Percentiles rank a stretch among this genome's conserved stretches.
Evolutionary conservation across 2,888 invertebrate species (phyloP).

Genomic region (Scaptomyza caliginosa): DNA sequence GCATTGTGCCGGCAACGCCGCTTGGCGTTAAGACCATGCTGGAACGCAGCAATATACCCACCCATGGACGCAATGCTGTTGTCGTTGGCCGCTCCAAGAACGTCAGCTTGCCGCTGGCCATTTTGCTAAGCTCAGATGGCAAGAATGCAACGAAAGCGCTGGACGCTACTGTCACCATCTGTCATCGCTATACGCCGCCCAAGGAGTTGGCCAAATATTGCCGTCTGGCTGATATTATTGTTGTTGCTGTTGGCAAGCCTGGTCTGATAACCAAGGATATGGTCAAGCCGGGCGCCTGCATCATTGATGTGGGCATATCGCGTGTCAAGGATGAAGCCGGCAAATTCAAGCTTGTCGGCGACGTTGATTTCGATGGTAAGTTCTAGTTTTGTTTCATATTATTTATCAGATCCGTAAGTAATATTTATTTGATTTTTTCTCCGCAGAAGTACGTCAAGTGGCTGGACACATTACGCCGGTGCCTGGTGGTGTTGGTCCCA

Average conservation of each 20-base stretch:
- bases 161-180: conserved; percentile 95
- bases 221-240: conserved; percentile 83
- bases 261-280: conserved; percentile 91
- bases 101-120: conserved; percentile 94
- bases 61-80: conserved; percentile 94
- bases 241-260: conserved; percentile 87
- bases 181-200: conserved; percentile 93
- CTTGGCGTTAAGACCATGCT: conserved; percentile 86
- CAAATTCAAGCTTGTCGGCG: conserved; percentile 91
- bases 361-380: conserved; percentile 93
- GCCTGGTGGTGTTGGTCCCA: conserved; percentile 96
- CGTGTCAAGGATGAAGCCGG: conserved; percentile 88
- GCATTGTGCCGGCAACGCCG: conserved; percentile 92
- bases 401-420: not conserved
- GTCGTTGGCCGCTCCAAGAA: conserved; percentile 96
- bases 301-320: conserved; percentile 95
- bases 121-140: conserved; percentile 92
- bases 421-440: not conserved
- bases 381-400: too few relatives aligned
- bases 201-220: conserved; percentile 89
- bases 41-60: conserved; percentile 87
- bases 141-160: conserved; percentile 88
- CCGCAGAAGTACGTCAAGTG: conserved; percentile 89
- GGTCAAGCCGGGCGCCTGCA: conserved; percentile 94
- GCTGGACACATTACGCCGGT: conserved; percentile 95